A percentile compares a stretch with the other conserved stretches of the same genome.
Conservation (phyloP, 2,888 invertebrate species). For the Frankliniella fusca region DNA sequence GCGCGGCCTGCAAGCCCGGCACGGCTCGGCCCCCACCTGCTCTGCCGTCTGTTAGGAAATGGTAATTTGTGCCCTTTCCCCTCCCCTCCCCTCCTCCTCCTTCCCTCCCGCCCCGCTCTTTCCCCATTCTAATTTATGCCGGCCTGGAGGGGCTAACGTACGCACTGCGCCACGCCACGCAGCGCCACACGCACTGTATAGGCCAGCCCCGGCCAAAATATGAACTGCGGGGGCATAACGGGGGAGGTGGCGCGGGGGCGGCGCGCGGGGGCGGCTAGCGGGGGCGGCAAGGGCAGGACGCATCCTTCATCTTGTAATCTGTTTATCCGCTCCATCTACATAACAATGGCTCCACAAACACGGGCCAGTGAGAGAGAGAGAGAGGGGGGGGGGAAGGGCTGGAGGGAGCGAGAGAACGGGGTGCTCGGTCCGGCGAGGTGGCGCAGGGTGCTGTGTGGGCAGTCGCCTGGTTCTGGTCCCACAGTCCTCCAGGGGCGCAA, state of each 20-base stretch:
- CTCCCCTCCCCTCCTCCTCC: neutral
- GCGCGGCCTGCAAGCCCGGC: neutral
- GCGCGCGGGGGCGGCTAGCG: neutral
- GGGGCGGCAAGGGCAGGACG: neutral
- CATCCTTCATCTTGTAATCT: slow-evolving; percentile 26
- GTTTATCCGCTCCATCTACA: slow-evolving; percentile 26
- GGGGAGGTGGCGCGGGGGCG: neutral
- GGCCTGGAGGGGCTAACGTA: neutral
- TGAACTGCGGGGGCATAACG: slow-evolving; percentile 12
- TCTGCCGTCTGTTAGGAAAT: slow-evolving; percentile 9
- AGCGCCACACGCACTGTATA: neutral
- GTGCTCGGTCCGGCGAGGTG: neutral
- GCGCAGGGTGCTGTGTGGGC: neutral
- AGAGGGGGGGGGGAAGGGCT: neutral
- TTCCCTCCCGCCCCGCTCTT: neutral
- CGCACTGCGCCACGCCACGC: neutral
- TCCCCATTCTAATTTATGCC: slow-evolving; percentile 10
- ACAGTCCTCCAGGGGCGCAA: too few species aligned
- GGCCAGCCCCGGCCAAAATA: slow-evolving; percentile 16
- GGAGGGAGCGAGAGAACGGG: neutral
- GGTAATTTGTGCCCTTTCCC: slow-evolving; percentile 4
- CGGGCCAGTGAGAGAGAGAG: neutral
- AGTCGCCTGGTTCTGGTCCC: too few species aligned
- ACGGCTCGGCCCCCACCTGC: neutral
- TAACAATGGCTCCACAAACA: slow-evolving; percentile 26